Base-by-base conservation (phyloP, 2,888 invertebrate genomes). In the Cosmorhoe ocellata region DNA sequence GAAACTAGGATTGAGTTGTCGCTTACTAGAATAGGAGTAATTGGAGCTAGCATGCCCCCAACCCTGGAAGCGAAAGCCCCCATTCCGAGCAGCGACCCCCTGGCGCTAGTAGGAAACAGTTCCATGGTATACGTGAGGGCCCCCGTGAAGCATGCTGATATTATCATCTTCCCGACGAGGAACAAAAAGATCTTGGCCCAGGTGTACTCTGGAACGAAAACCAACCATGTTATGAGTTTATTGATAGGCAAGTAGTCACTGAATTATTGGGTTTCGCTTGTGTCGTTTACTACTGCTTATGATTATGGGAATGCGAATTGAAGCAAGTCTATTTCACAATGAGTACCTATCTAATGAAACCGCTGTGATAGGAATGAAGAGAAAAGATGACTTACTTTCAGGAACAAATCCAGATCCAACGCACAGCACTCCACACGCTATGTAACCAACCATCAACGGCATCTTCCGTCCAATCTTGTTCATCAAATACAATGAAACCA, bases 31-130 rank as follows among this genome's bases (percentile, higher is more conserved):
- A 93, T 82, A 11, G 93, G 93, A 24, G 92, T 92, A 52, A 93
- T 91, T 0, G 94, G 93, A 1, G 93, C 92, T 41, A 93, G 71
- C 86, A 93, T 92, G 3, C 92, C 91, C 0, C 93, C 94, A 26
- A 91, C 60, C 43, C 92, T 82, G 11, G 93, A 92, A 4, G 91
- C 85, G 70, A 93, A 91, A 3, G 93, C 87, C 59, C 92, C 92
- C 9, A 91, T 71, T 0, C 92, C 93, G 55, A 93, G 86, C 37
- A 93, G 79, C 0, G 92, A 91, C 34, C 93, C 93, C 18, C 94
- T 78, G 5, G 92, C 81, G 38, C 91, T 91, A 1, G 93, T 94
- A 0, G 93, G 93, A 69, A 93, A 93, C 69, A 94, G 78, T 74
- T 94, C 94, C 76, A 93, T 91, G 0, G 92, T 91, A 62, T 93